Conservation (phyloP, 2,888 invertebrate species). For the Hetaerina titia region DNA sequence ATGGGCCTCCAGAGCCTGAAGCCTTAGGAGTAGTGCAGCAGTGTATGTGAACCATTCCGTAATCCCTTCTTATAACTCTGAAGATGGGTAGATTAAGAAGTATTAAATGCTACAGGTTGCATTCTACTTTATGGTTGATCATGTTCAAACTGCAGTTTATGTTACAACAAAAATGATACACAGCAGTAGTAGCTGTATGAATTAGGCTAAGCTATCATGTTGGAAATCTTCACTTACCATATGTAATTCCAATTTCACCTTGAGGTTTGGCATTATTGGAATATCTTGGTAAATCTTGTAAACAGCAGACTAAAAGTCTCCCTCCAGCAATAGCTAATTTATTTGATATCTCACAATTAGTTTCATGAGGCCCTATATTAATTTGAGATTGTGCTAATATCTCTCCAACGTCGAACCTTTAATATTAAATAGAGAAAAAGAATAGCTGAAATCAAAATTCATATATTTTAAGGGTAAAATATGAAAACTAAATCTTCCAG, state of each 20-base stretch:
- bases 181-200: too few relatives aligned
- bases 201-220: too few relatives aligned
- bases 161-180: too few relatives aligned
- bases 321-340: conserved; percentile 85
- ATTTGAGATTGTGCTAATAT: conserved; percentile 76
- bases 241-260: conserved; percentile 81
- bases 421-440: conserved; percentile 66
- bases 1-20: too few relatives aligned
- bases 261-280: conserved; percentile 82
- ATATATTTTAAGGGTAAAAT: not conserved
- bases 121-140: too few relatives aligned
- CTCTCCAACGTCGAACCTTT: conserved; percentile 87
- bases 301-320: conserved; percentile 82
- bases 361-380: conserved; percentile 80
- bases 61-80: too few relatives aligned
- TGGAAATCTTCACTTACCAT: conserved; percentile 80
- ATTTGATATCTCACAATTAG: conserved; percentile 83
- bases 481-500: conserved; percentile 37
- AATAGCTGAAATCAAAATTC: too few relatives aligned
- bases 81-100: too few relatives aligned
- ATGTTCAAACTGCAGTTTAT: too few relatives aligned
- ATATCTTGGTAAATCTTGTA: conserved; percentile 81
- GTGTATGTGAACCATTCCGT: too few relatives aligned
- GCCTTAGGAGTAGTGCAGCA: too few relatives aligned
- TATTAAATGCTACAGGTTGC: too few relatives aligned